Percentiles rank a stretch among this genome's conserved stretches.
phyloP scores from a whole-genome alignment of 2,797 vertebrate genomes.

The Sebastes nivosus region DNA sequence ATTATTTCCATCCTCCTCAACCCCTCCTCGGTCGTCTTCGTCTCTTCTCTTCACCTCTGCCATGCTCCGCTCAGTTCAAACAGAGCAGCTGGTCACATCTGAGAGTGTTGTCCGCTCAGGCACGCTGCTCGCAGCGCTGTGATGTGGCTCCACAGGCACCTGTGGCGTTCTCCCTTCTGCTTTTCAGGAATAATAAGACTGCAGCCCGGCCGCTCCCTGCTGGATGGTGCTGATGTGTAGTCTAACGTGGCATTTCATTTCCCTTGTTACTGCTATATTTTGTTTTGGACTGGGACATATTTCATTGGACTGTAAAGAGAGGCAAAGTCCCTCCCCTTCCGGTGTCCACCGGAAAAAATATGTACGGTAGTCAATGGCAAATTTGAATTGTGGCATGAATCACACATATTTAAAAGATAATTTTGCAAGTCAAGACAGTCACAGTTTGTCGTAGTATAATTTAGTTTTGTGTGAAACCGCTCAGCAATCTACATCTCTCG shows the following conservation, averaged over 20 bases:
- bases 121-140: not conserved
- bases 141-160: not conserved
- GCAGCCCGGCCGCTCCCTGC: not conserved
- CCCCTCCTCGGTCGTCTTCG: not conserved
- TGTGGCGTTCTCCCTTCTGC: not conserved
- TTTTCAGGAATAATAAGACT: not conserved
- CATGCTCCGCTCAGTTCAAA: conserved; percentile 14
- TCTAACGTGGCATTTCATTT: not conserved
- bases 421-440: no score
- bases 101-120: not conserved
- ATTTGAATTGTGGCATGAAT: no score
- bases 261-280: not conserved
- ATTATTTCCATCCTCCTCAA: conserved; percentile 26
- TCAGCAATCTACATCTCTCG: no score
- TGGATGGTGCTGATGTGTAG: not conserved
- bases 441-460: no score
- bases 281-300: not conserved
- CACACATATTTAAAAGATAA: no score
- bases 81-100: conserved; percentile 28
- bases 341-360: not conserved
- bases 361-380: not conserved
- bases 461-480: no score
- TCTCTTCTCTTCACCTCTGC: not conserved
- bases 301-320: not conserved
- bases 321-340: not conserved